Base-by-base conservation (phyloP, 2,797 vertebrate species). In the Martes flavigula region DNA sequence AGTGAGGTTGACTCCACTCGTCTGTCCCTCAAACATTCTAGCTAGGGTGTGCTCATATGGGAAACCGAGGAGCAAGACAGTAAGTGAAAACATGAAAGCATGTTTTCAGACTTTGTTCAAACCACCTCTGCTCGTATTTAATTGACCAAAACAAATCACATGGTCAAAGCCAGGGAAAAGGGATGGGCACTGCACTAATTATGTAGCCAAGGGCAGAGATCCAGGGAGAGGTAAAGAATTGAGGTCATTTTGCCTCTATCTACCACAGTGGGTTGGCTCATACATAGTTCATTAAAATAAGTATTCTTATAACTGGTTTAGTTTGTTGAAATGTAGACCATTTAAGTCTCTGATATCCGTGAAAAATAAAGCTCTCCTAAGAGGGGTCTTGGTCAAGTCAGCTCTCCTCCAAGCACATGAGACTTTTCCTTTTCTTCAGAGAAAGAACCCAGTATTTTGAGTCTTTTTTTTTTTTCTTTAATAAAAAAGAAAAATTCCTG, bases 261-360 rank as follows among this genome's bases (percentile, higher is more conserved):
- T 87, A 48, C n/a, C 25, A 43, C 9, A 62, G 3, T 79, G 38
- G 11, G 1, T 91, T 96, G 73, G 32, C 46, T 86, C 82, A 62
- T 54, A 66, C n/a, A 51, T 78, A 62, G 32, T 43, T 92, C 48
- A 83, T 79, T 95, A 23, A 94, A 93, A 88, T 72, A 70, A 93
- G 72, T 87, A 56, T 88, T 81, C n/a, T n/a, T 92, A 91, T 46
- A 85, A 64, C 35, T 92, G 21, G 46, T 46, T 96, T 92, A 78
- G 85, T 73, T 96, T 96, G 8, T 90, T 89, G 32, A 58, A 18
- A 6, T 48, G 6, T 94, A 72, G 46, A 78, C 21, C 27, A 30
- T 32, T 40, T 78, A 83, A 79, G 48, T 89, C 35, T 6, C 35
- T 51, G 56, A 46, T 46, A 90, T 70, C 7, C 4, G 11, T 46